These are phyloP conservation scores for Drosophila burlai DNA, from an alignment of 1,140 invertebrate genomes.

Conservation along the genomic window DNA sequence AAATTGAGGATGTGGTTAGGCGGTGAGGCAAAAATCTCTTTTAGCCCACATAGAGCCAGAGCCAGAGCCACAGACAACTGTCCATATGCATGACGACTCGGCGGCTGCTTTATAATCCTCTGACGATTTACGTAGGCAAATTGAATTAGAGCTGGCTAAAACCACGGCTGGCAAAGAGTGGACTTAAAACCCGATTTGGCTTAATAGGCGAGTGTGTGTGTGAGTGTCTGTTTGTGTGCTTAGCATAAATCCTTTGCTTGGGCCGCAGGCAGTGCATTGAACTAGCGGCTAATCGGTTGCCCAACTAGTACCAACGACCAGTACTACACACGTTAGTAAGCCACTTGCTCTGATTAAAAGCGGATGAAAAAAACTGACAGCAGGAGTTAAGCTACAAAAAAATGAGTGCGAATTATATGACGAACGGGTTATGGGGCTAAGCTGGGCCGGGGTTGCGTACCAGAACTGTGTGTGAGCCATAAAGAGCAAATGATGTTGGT, in stretches of 20 bases:
- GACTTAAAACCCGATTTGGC: slow-evolving; percentile 71
- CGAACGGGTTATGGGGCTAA: slow-evolving; percentile 64
- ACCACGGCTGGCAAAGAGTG: slow-evolving; percentile 54
- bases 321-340: slow-evolving; percentile 35
- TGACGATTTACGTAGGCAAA: slow-evolving; percentile 72
- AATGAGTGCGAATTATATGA: slow-evolving; percentile 67
- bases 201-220: slow-evolving; percentile 35
- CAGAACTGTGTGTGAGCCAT: slow-evolving; percentile 32
- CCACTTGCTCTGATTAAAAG: slow-evolving; percentile 80
- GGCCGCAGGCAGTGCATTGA: slow-evolving; percentile 63
- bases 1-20: slow-evolving; percentile 80
- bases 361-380: slow-evolving; percentile 7
- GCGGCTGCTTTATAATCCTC: slow-evolving; percentile 63
- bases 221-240: slow-evolving; percentile 15
- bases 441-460: slow-evolving; percentile 29
- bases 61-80: slow-evolving; percentile 1
- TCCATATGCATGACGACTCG: slow-evolving; percentile 13
- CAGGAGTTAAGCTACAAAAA: slow-evolving; percentile 15
- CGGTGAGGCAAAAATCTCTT: slow-evolving; percentile 68
- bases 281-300: slow-evolving; percentile 66
- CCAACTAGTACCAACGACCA: slow-evolving; percentile 23
- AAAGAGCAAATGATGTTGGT: slow-evolving; percentile 56
- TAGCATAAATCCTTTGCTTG: slow-evolving; percentile 35
- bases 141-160: slow-evolving; percentile 73
- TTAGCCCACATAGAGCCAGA: slow-evolving; percentile 53